Evolutionary conservation across 2,888 invertebrate genomes (phyloP).

Genomic region (Ormyrus rosae): DNA sequence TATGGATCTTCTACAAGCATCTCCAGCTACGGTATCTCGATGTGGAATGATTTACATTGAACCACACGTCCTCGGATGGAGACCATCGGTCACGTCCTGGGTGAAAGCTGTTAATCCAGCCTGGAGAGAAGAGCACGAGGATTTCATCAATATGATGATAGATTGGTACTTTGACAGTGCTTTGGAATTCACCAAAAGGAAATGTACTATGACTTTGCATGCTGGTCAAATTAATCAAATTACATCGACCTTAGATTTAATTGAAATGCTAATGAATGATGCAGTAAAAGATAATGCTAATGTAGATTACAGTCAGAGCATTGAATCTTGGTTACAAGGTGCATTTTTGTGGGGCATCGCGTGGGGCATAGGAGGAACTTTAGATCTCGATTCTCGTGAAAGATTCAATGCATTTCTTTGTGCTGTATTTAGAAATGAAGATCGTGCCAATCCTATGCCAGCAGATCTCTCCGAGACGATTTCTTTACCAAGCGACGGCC

Average conservation of each 20-base stretch:
- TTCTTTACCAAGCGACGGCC: slow-evolving; percentile 85
- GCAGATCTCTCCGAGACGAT: slow-evolving; percentile 83
- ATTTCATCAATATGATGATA: slow-evolving; percentile 81
- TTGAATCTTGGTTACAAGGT: slow-evolving; percentile 86
- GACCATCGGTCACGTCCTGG: slow-evolving; percentile 90
- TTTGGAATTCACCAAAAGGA: slow-evolving; percentile 83
- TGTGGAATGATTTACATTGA: slow-evolving; percentile 96
- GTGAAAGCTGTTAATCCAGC: slow-evolving; percentile 80
- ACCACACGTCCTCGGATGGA: slow-evolving; percentile 88
- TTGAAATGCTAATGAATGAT: slow-evolving; percentile 87
- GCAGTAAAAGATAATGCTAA: slow-evolving; percentile 80
- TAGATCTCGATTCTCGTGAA: slow-evolving; percentile 84
- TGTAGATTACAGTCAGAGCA: slow-evolving; percentile 83
- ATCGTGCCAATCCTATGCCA: slow-evolving; percentile 78
- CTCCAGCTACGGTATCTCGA: slow-evolving; percentile 91
- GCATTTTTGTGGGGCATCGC: slow-evolving; percentile 85
- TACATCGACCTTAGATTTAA: slow-evolving; percentile 83
- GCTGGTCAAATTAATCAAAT: slow-evolving; percentile 86
- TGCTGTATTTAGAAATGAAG: slow-evolving; percentile 77
- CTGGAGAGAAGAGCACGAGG: slow-evolving; percentile 81
- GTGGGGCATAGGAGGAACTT: slow-evolving; percentile 91
- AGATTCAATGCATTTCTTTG: slow-evolving; percentile 82
- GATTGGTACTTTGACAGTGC: slow-evolving; percentile 89
- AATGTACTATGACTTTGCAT: slow-evolving; percentile 81
- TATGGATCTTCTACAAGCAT: slow-evolving; percentile 89